Evolutionary conservation across 1,140 invertebrate species (phyloP).

Genomic region (Heterodera carotae): DNA sequence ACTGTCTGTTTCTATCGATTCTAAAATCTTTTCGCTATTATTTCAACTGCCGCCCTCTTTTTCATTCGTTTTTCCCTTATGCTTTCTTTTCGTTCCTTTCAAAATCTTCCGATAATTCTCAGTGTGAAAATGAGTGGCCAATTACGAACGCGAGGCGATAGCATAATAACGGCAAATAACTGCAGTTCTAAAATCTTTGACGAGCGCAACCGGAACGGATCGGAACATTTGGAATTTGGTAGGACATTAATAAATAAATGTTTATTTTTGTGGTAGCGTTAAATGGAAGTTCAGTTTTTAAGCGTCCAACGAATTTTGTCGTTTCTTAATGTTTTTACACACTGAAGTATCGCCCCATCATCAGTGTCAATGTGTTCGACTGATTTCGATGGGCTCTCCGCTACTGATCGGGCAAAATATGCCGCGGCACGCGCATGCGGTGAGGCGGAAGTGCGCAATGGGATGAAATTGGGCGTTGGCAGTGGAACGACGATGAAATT

Average conservation of each 20-base stretch:
- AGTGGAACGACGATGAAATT: conserved; percentile 47
- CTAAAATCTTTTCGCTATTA: no score
- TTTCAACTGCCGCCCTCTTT: neutral
- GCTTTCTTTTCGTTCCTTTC: neutral
- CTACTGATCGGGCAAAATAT: conserved; percentile 25
- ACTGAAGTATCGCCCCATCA: no score
- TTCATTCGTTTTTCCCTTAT: neutral
- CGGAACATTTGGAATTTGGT: neutral
- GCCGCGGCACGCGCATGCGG: conserved; percentile 31
- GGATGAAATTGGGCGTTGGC: conserved; percentile 42
- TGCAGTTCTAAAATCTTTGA: neutral
- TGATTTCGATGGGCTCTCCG: conserved; percentile 11
- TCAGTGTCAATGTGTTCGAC: no score
- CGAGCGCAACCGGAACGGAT: neutral
- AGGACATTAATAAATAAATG: no score
- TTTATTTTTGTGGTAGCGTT: no score
- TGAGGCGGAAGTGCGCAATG: conserved; percentile 22
- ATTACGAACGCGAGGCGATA: neutral
- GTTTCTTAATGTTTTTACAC: no score
- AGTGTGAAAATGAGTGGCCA: neutral
- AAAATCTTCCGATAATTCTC: neutral
- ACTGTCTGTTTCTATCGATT: no score
- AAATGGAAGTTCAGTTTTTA: no score
- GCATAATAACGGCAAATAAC: neutral
- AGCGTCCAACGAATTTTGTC: no score